Evolutionary conservation across 2,888 invertebrate species (phyloP), one percentile per base, ranked within the genome.

Genomic region (Prostheceraeus crozeri): DNA sequence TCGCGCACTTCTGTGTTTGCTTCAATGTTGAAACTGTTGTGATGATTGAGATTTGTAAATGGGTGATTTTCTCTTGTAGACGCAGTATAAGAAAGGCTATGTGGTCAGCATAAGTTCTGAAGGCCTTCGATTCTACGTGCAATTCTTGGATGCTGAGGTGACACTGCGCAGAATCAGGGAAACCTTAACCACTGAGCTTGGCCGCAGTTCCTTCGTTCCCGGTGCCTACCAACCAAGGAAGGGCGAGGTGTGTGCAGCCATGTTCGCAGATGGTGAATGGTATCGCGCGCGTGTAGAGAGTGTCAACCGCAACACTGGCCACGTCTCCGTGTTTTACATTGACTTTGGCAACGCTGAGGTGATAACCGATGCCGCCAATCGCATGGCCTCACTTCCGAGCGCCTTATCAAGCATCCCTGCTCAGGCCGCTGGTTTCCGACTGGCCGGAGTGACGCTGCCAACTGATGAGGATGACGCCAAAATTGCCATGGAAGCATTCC

Each of bases 231-330:
- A 82, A 3, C 89, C 94, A 0, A 85, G 84, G 72, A 83, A 85
- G 64, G 80, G 80, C 11, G 88, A 89, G 51, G 73, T 90, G 27
- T 93, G 91, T 72, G 94, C 91, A 19, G 91, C 94, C 30, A 82
- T 84, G 72, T 98, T 89, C 75, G 82, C 84, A 1, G 94, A 94
- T 72, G 84, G 86, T 65, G 85, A 87, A 70, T 99, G 98, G 98
- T 75, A 58, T 57, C 10, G 57, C 14, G 57, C 57, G 3, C 55
- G 54, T 10, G 57, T 57, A 3, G 19, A 14, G 6, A 21, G 28
- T 6, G 57, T 57, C 14, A 51, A n/a, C n/a, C n/a, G n/a, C n/a
- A n/a, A 14, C 40, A 40, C 6, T 4, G 6, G 8, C 8, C 6
- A 4, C 4, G 40, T 40, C 14, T 40, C 40, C n/a, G 40, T 54